phyloP scores from a whole-genome alignment of 1,140 invertebrate species.

The Drosophila persimilis region DNA sequence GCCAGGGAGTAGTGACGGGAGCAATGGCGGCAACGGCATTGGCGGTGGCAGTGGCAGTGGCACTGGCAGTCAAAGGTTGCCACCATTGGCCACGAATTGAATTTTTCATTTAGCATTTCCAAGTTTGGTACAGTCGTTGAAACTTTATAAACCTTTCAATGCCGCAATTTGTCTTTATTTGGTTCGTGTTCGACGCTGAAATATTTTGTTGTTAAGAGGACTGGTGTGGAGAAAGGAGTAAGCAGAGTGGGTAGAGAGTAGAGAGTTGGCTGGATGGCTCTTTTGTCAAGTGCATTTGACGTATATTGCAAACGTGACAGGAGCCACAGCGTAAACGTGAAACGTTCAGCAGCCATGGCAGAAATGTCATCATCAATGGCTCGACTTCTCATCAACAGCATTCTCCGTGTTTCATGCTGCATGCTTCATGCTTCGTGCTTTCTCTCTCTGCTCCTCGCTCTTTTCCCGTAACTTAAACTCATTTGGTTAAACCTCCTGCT shows the following conservation, averaged over 20 bases:
- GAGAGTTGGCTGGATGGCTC: constrained; percentile 15
- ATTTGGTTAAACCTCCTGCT: constrained; percentile 20
- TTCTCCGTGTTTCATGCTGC: background rate
- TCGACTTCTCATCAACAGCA: constrained; percentile 3
- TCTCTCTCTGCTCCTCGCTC: background rate
- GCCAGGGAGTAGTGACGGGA: constrained; percentile 24
- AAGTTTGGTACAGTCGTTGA: constrained; percentile 36
- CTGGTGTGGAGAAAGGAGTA: background rate
- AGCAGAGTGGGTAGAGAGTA: background rate
- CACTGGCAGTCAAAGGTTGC: no score
- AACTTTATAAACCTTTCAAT: constrained; percentile 79
- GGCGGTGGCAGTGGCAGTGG: no score
- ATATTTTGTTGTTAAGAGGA: constrained; percentile 55
- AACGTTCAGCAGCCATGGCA: constrained; percentile 29
- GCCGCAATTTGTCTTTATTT: constrained; percentile 82
- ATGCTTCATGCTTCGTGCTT: no score
- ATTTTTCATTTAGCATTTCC: constrained; percentile 61
- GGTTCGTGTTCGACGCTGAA: constrained; percentile 77
- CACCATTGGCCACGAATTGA: constrained; percentile 41
- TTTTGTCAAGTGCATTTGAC: constrained; percentile 78
- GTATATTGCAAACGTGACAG: constrained; percentile 82
- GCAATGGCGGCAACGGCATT: no score
- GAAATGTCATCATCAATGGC: constrained; percentile 61
- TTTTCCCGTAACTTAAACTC: constrained; percentile 36
- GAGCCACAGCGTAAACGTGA: constrained; percentile 37